phyloP scores from a whole-genome alignment of 2,113 vertebrate genomes.

The Microtus montanus region DNA sequence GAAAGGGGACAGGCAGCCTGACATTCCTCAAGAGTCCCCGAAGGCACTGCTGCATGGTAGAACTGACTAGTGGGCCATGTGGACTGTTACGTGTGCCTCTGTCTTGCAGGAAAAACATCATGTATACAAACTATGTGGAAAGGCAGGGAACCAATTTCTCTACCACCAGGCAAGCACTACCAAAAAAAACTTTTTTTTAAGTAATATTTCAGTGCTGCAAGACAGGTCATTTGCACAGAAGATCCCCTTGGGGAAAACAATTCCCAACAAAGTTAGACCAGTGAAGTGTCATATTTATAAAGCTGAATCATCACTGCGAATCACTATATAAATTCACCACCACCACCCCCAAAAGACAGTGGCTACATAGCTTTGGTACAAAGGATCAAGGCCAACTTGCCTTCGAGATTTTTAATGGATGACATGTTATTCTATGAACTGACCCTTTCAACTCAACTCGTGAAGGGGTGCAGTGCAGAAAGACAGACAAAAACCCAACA shows the following conservation, averaged over 20 bases:
- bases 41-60: background rate
- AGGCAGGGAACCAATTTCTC: background rate
- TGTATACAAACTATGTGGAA: background rate
- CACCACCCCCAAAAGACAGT: slow-evolving; percentile 9
- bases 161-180: background rate
- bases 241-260: background rate
- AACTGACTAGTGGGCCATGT: background rate
- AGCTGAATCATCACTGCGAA: background rate
- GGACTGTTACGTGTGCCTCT: background rate
- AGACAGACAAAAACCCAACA: background rate
- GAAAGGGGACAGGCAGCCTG: background rate
- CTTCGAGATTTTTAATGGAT: slow-evolving; percentile 55
- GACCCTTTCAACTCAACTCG: background rate
- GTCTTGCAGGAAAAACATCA: background rate
- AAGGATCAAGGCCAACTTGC: slow-evolving; percentile 68
- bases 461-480: background rate
- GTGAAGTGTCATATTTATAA: slow-evolving; percentile 43
- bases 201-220: background rate
- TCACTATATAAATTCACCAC: background rate
- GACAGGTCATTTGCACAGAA: background rate
- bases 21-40: background rate
- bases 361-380: slow-evolving; percentile 57
- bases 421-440: background rate
- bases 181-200: background rate
- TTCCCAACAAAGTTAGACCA: background rate